Base-by-base conservation (phyloP, 1,140 invertebrate genomes). In the Diachasmimorpha longicaudata region DNA sequence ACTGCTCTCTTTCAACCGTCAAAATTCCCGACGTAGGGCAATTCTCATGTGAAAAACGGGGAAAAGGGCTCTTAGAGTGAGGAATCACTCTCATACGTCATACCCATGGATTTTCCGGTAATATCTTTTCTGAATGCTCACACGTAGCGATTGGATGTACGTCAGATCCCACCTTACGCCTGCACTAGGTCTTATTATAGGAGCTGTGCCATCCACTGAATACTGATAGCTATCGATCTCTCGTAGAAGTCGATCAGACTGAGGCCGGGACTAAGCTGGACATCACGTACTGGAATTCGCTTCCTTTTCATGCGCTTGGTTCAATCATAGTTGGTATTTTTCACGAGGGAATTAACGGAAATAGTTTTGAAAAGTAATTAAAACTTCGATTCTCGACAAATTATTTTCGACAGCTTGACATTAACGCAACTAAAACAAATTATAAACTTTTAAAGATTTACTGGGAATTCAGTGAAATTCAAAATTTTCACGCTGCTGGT, bases 111-210 rank as follows among this genome's bases (percentile, higher is more conserved):
- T 74, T 74, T 74, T 44, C 72, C 72, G 11, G 72, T 74, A 74
- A 74, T 74, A 74, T 74, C 72, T 55, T 14, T 42, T 68, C 72
- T 23, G 42, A 31, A 74, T 74, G 16, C 72, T 74, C 72, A 74
- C 72, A 74, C 72, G 72, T 74, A 68, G 63, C 23, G 36, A 31
- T 48, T 11, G 37, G 14, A 39, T 70, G 11, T 19, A 55, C 31
- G 37, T 14, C 16, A n/a, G 48, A 39, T 68, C 36, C 63, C 10
- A 42, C 16, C 72, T 74, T 44, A 19, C 36, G 8, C 37, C 63
- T 67, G 36, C 11, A 72, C 44, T 55, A 72, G 48, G 44, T 72
- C 70, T 72, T 72, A 72, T 72, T 72, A 72, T 55, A 55, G 70
- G 21, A 44, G 23, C 9, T 42, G 36, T 36, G 23, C 5, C 13